Base-by-base conservation (phyloP, 2,888 invertebrate genomes). In the Cactoblastis cactorum region DNA sequence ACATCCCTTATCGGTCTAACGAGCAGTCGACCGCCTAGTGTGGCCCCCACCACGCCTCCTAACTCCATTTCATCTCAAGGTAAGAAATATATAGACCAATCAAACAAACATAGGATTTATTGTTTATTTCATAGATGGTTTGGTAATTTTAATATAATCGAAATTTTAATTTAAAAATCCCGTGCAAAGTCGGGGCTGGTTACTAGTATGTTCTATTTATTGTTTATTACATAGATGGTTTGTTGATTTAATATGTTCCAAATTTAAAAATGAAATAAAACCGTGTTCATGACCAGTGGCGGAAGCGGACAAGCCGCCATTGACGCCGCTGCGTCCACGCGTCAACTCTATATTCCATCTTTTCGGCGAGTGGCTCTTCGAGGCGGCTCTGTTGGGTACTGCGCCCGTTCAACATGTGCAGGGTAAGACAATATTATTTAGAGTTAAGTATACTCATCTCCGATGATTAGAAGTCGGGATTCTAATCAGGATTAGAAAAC, bases 361-460 rank as follows among this genome's bases (percentile, higher is more conserved):
- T 60, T 98, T 98, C 81, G 98, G 98, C 1, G 96, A 97, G 72
- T 98, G 98, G 98, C 87, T 98, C 57, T 98, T 98, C 77, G 98
- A 98, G 80, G 98, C 98, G 3, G 96, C 98, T 1, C 94, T 98
- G 62, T 95, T 97, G 63, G 97, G 97, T 2, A 95, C 95, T 12
- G 72, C 74, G 0, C 74, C 83, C 0, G 56, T 63, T 0, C 63
- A 73, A 51, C 70, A 56, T 50, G 75, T 59, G 39, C 83, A 78
- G 62, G 84, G 87, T 87, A 48, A 78, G 83, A 74, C 15, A 14
- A 28, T 32, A 33, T 52, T 28, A 35, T 38, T 3, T 51, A 8
- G 12, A 8, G 6, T 34, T 11, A 34, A 3, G 34, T 34, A n/a
- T n/a, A n/a, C n/a, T n/a, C n/a, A n/a, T n/a, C n/a, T n/a, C n/a